These are phyloP conservation scores for Thymallus thymallus DNA, from an alignment of 2,113 vertebrate genomes.

Conservation along the genomic window DNA sequence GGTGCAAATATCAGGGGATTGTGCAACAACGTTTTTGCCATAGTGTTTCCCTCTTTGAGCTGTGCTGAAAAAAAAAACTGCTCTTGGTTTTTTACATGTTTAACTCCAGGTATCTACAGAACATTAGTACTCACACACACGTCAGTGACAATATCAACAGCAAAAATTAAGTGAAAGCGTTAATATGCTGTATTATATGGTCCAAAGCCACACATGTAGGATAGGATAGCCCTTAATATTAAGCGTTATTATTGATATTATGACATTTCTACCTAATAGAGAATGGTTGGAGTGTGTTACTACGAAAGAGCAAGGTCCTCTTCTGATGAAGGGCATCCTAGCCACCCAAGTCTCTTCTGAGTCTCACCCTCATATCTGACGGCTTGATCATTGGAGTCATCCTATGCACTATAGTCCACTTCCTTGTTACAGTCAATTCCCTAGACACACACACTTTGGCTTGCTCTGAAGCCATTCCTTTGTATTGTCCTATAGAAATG, in stretches of 20 bases:
- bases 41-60: constrained; percentile 59
- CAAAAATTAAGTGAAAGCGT: constrained; percentile 72
- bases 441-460: constrained; percentile 45
- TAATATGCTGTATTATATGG: constrained; percentile 72
- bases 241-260: constrained; percentile 74
- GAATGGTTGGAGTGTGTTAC: constrained; percentile 59
- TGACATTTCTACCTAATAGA: constrained; percentile 45
- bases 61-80: constrained; percentile 52
- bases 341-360: constrained; percentile 53
- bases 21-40: constrained; percentile 66
- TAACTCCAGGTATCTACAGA: constrained; percentile 14
- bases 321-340: constrained; percentile 57
- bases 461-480: constrained; percentile 53
- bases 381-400: constrained; percentile 16
- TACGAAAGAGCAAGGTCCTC: constrained; percentile 69
- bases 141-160: constrained; percentile 74
- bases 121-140: constrained; percentile 41
- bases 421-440: constrained; percentile 41
- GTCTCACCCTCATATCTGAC: background rate
- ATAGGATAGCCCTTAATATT: constrained; percentile 82
- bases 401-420: constrained; percentile 47
- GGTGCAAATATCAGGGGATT: constrained; percentile 68
- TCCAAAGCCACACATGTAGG: constrained; percentile 77
- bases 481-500: constrained; percentile 62
- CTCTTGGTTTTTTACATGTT: constrained; percentile 18